Evolutionary conservation across 2,888 invertebrate genomes (phyloP).

Genomic region (Aporophyla nigra): DNA sequence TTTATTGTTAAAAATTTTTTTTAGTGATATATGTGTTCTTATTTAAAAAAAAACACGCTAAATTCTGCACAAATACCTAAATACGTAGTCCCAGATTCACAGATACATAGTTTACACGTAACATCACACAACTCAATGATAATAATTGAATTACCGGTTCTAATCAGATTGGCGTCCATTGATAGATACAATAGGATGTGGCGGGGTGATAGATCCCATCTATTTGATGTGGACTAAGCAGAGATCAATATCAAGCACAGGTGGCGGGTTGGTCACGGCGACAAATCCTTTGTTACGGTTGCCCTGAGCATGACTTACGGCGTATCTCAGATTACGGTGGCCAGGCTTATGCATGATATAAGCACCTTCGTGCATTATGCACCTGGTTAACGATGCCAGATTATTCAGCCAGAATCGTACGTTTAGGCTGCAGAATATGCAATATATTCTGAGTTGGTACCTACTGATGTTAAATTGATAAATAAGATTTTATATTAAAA

Average conservation of each 20-base stretch:
- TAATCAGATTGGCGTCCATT: slow-evolving; percentile 42
- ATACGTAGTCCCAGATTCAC: background rate
- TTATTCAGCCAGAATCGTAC: slow-evolving; percentile 4
- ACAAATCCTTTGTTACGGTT: slow-evolving; percentile 75
- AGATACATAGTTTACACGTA: background rate
- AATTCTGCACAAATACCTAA: background rate
- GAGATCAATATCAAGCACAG: slow-evolving; percentile 47
- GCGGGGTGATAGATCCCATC: slow-evolving; percentile 28
- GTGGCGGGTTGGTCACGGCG: slow-evolving; percentile 64
- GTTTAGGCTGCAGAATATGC: background rate
- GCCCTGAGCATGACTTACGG: slow-evolving; percentile 73
- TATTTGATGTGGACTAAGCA: slow-evolving; percentile 34
- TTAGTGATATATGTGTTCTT: too few relatives aligned
- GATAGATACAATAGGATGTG: slow-evolving; percentile 43
- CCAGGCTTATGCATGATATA: slow-evolving; percentile 47
- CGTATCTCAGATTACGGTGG: slow-evolving; percentile 72
- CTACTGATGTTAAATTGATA: background rate
- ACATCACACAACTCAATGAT: slow-evolving; percentile 12
- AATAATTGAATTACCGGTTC: slow-evolving; percentile 31
- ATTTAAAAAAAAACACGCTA: too few relatives aligned
- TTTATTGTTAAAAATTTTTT: too few relatives aligned
- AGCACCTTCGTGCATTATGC: slow-evolving; percentile 22
- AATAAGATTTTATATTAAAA: background rate
- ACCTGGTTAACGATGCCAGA: slow-evolving; percentile 32
- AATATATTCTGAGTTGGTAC: background rate